These are phyloP conservation scores for Tauraco erythrolophus DNA, from an alignment of 2,113 vertebrate species.

Conservation along the genomic window DNA sequence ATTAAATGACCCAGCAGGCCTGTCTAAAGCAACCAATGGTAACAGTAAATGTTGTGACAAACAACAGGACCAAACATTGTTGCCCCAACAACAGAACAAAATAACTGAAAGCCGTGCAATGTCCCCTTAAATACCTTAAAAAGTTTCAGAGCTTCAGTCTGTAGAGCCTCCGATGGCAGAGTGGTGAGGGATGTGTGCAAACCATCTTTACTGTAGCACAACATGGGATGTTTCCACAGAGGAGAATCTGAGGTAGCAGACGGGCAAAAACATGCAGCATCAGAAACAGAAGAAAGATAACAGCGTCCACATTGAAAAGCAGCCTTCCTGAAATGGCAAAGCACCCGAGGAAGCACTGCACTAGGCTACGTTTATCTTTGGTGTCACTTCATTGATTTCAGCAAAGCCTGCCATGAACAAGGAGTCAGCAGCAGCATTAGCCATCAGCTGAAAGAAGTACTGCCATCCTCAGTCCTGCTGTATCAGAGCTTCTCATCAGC, in stretches of 20 bases:
- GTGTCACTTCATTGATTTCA: background rate
- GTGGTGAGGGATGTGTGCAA: slow-evolving; percentile 86
- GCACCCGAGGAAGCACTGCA: background rate
- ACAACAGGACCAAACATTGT: background rate
- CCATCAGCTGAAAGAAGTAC: background rate
- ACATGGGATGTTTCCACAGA: slow-evolving; percentile 84
- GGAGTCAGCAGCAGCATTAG: background rate
- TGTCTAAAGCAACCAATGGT: background rate
- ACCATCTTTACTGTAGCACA: slow-evolving; percentile 89
- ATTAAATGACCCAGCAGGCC: background rate
- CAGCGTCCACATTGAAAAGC: background rate
- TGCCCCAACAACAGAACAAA: background rate
- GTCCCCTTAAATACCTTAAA: slow-evolving; percentile 83
- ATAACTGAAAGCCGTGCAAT: background rate
- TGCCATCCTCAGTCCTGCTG: background rate
- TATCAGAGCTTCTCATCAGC: background rate
- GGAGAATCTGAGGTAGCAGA: slow-evolving; percentile 77
- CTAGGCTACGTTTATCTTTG: background rate
- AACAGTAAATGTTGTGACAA: background rate
- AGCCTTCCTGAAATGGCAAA: background rate
- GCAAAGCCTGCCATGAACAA: background rate
- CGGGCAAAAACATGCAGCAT: background rate
- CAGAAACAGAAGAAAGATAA: background rate
- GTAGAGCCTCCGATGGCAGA: slow-evolving; percentile 87
- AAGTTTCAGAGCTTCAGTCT: slow-evolving; percentile 91